phyloP scores from a whole-genome alignment of 2,888 invertebrate species.

The Adelognathus sp. region DNA sequence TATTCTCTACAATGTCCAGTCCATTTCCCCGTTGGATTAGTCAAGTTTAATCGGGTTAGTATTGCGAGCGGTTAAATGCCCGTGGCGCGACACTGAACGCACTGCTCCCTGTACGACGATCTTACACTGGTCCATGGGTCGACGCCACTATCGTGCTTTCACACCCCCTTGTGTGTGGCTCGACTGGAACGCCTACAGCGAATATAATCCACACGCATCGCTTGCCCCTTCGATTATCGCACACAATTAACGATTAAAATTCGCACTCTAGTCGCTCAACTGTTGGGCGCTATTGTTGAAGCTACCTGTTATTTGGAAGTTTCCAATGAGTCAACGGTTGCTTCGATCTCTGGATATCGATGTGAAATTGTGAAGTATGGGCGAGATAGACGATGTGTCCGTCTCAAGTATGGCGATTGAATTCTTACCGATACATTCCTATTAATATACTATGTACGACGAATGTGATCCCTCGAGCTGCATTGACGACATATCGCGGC shows the following conservation, averaged over 20 bases:
- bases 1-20: conserved; percentile 55
- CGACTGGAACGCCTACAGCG: neutral
- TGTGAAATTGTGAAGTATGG: too few relatives aligned
- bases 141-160: neutral
- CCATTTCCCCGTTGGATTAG: conserved; percentile 58
- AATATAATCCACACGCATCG: conserved; percentile 13
- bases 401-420: too few relatives aligned
- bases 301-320: neutral
- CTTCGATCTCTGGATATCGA: too few relatives aligned
- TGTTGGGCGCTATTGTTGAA: neutral
- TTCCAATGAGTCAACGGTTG: neutral
- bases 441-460: too few relatives aligned
- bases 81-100: conserved; percentile 23
- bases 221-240: conserved; percentile 11
- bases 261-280: neutral
- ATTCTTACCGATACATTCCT: too few relatives aligned
- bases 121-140: neutral
- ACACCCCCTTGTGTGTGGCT: conserved; percentile 23
- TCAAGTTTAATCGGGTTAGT: conserved; percentile 55
- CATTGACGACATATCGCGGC: too few relatives aligned
- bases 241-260: neutral
- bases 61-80: conserved; percentile 49
- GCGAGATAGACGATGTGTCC: too few relatives aligned
- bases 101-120: conserved; percentile 5
- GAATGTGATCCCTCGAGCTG: too few relatives aligned